phyloP scores from a whole-genome alignment of 2,888 invertebrate species.

The Drosophila mimica region DNA sequence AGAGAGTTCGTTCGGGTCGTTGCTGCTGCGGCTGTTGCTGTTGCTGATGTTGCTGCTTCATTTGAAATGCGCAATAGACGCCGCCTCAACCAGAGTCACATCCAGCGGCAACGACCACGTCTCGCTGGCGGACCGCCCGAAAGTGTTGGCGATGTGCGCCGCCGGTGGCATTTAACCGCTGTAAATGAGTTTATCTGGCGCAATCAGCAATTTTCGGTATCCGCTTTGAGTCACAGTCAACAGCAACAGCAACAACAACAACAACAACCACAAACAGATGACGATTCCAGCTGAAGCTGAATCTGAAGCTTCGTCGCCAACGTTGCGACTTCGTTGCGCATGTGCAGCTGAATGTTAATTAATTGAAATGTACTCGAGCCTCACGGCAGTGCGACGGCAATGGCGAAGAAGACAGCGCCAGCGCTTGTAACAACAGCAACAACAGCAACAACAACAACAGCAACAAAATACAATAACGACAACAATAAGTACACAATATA shows the following conservation, averaged over 20 bases:
- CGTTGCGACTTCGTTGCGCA: conserved; percentile 62
- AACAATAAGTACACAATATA: conserved; percentile 40
- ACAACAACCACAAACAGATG: not conserved
- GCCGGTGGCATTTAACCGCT: conserved; percentile 83
- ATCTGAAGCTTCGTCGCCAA: conserved; percentile 39
- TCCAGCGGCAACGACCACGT: conserved; percentile 4
- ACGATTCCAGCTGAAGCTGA: conserved; percentile 6
- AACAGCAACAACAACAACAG: not conserved
- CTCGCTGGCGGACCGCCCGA: conserved; percentile 56
- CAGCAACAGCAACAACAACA: not conserved
- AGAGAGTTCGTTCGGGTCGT: conserved; percentile 31
- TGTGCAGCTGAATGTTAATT: conserved; percentile 82
- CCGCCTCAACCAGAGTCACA: conserved; percentile 40
- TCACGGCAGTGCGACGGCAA: conserved; percentile 59
- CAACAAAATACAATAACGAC: conserved; percentile 17
- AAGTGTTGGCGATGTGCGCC: conserved; percentile 77
- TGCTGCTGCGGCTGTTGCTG: not conserved
- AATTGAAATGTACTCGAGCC: conserved; percentile 78
- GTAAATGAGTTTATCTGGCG: conserved; percentile 83
- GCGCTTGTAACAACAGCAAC: conserved; percentile 43
- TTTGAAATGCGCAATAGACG: conserved; percentile 69
- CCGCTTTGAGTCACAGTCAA: conserved; percentile 71
- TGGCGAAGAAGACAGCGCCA: conserved; percentile 51
- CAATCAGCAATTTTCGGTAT: conserved; percentile 83
- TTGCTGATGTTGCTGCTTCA: conserved; percentile 22